These are phyloP conservation scores for Mylabris phalerata DNA, from an alignment of 1,140 invertebrate genomes.

Conservation along the genomic window DNA sequence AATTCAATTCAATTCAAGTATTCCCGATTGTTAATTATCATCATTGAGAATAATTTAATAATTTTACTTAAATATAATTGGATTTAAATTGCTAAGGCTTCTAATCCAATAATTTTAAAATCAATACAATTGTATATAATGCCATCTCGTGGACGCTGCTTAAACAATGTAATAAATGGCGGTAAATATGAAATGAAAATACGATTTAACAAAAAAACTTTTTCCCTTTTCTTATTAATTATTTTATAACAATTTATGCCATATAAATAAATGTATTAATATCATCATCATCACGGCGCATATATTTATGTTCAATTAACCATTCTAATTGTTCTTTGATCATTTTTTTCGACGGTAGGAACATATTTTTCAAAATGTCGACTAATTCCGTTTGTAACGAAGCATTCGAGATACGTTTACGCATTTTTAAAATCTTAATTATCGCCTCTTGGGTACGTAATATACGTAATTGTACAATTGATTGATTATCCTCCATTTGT, in stretches of 20 bases:
- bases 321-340: slow-evolving; percentile 99
- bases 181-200: no score
- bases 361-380: slow-evolving; percentile 99
- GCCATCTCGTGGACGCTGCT: no score
- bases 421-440: slow-evolving; percentile 98
- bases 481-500: slow-evolving; percentile 95
- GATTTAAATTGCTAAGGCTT: no score
- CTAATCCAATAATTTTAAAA: no score
- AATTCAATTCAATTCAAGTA: no score
- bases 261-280: slow-evolving; percentile 98
- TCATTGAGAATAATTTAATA: no score
- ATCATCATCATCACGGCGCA: slow-evolving; percentile 91
- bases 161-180: no score
- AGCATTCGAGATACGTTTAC: slow-evolving; percentile 88
- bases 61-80: no score
- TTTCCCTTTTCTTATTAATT: slow-evolving; percentile 16
- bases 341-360: slow-evolving; percentile 97
- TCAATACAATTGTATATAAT: no score
- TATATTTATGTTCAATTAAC: slow-evolving; percentile 98
- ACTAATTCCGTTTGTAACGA: slow-evolving; percentile 94
- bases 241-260: slow-evolving; percentile 56
- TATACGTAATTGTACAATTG: slow-evolving; percentile 92
- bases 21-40: no score
- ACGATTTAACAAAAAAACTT: neutral
- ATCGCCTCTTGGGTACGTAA: slow-evolving; percentile 92